phyloP scores from a whole-genome alignment of 2,797 vertebrate genomes.

The Ambastaia sidthimunki region DNA sequence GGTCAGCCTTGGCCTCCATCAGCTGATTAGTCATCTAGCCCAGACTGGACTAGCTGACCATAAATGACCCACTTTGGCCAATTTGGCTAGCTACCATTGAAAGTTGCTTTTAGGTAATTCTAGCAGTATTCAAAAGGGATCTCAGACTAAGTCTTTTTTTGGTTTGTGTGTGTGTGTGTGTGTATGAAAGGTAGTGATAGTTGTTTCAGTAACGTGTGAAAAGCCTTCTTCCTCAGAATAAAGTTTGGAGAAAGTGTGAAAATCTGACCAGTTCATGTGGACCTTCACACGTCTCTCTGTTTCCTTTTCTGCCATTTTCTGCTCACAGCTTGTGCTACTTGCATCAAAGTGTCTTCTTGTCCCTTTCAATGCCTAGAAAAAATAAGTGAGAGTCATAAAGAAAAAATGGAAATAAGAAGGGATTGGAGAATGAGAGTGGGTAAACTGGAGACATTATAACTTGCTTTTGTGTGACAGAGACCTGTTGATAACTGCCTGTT shows the following conservation, averaged over 20 bases:
- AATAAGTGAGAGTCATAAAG: not conserved
- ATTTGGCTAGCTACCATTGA: not conserved
- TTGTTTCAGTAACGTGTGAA: conserved; percentile 26
- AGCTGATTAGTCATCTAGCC: too few relatives aligned
- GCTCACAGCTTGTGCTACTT: not conserved
- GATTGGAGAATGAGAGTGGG: not conserved
- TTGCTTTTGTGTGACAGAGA: not conserved
- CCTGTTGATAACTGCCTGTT: not conserved
- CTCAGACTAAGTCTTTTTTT: not conserved
- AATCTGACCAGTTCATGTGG: not conserved
- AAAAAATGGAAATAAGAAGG: not conserved
- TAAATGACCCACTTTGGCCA: not conserved
- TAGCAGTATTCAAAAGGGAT: not conserved
- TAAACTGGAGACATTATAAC: conserved; percentile 3
- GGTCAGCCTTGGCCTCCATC: too few relatives aligned
- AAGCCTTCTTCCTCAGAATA: not conserved
- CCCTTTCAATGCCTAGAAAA: not conserved
- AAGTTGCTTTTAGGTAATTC: not conserved
- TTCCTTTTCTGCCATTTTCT: not conserved
- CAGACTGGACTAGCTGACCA: not conserved
- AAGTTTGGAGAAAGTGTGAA: conserved; percentile 35
- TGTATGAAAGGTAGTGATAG: too few relatives aligned
- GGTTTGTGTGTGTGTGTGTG: not conserved
- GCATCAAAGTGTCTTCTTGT: not conserved
- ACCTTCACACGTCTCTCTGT: conserved; percentile 16